Evolutionary conservation across 2,888 invertebrate genomes (phyloP), one percentile per base, ranked within the genome.

Genomic region (Apotomis turbidana): DNA sequence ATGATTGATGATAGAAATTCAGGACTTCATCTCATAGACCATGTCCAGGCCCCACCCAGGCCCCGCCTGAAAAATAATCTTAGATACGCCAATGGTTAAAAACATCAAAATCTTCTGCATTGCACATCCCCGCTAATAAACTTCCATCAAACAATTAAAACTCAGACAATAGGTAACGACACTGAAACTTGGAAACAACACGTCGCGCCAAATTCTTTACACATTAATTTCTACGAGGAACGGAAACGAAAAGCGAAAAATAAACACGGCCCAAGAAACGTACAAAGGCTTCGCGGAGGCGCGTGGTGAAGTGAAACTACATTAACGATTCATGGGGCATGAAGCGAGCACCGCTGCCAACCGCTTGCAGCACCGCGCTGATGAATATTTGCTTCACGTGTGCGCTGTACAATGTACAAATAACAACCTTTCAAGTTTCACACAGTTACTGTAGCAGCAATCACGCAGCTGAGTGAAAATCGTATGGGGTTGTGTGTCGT

Each of bases 221-320:
- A 76, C 82, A 82, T 82, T 82, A 80, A 81, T 83, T 79, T 77
- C 76, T 75, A 72, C 77, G 66, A 75, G 75, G 69, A 77, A 74
- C 77, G 80, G 81, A 81, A 80, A 74, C 74, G 74, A 75, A 76
- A 76, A 77, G 76, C 76, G 76, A 75, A 76, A 80, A 79, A 77
- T 73, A 76, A 75, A 76, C 73, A 74, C 63, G 64, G 74, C 74
- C 59, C 70, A 70, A 72, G 70, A 66, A 61, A 63, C 13, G 61
- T 59, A 73, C 72, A 73, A 74, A 75, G 71, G 67, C 72, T 63
- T n/a, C 46, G 52, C 70, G 74, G 67, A 61, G 71, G 75, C 71
- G 71, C 67, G 69, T 49, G 61, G 67, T 51, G 67, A 10, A 76
- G 75, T 63, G 78, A 74, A 75, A 74, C 75, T 75, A 76, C 77